A percentile compares a stretch with the other conserved stretches of the same genome.
Evolutionary conservation across 2,797 vertebrate species (phyloP).

Genomic region (Synaphobranchus kaupii): DNA sequence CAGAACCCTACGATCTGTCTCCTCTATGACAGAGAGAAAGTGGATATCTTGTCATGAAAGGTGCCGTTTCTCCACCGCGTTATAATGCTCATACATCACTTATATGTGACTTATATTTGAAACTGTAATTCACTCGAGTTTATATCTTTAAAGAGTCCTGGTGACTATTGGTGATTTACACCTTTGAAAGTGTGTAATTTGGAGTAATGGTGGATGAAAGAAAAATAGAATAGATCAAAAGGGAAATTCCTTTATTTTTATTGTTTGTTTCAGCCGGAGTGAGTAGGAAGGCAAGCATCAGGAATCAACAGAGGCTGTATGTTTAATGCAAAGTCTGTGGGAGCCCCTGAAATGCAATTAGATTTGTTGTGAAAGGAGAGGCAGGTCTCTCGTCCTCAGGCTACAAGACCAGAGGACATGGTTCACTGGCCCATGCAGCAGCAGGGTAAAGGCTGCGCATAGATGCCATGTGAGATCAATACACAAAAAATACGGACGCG

Average conservation of each 20-base stretch:
- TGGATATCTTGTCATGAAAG: not conserved
- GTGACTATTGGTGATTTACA: conserved; percentile 5
- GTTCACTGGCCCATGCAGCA: conserved; percentile 19
- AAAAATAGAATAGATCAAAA: not conserved
- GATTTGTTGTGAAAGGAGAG: not conserved
- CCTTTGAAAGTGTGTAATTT: not conserved
- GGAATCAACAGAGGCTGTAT: not conserved
- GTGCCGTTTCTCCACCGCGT: not conserved
- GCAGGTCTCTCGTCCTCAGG: not conserved
- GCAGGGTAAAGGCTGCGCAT: not conserved
- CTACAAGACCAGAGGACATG: not conserved
- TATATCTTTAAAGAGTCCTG: not conserved
- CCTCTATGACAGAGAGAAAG: not conserved
- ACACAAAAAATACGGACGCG: not conserved
- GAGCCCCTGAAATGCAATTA: not conserved
- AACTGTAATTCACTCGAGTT: not conserved
- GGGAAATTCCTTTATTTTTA: not conserved
- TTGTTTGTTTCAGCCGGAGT: not conserved
- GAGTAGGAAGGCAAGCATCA: not conserved
- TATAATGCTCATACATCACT: not conserved
- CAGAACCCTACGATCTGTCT: not conserved
- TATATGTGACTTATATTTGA: not conserved
- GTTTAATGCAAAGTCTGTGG: not conserved
- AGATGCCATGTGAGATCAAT: conserved; percentile 7
- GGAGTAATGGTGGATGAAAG: not conserved